These are phyloP conservation scores for Tonatia bakeri DNA, from an alignment of 2,113 vertebrate species.

Conservation along the genomic window DNA sequence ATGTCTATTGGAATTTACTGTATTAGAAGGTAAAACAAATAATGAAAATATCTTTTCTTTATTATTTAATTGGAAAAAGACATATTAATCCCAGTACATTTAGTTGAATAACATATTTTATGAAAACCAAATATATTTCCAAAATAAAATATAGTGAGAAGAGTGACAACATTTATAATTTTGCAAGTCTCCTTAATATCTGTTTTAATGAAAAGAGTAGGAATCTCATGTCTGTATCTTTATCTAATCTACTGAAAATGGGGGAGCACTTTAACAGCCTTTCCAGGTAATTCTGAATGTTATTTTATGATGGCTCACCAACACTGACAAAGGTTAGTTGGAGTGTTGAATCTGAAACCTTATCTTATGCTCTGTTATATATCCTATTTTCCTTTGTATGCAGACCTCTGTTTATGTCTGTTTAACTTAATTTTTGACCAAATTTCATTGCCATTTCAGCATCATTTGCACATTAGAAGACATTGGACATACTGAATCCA, in stretches of 20 bases:
- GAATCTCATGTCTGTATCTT: neutral
- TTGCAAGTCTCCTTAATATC: neutral
- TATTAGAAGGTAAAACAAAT: neutral
- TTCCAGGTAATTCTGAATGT: slow-evolving; percentile 2
- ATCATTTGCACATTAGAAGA: slow-evolving; percentile 59
- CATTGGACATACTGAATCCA: slow-evolving; percentile 45
- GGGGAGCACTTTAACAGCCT: neutral
- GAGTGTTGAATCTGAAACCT: neutral
- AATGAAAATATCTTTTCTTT: neutral
- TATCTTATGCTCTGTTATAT: neutral
- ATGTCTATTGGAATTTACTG: neutral
- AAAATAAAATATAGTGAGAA: neutral
- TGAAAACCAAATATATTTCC: neutral
- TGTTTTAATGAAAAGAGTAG: neutral
- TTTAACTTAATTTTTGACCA: slow-evolving; percentile 50
- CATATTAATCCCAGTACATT: neutral
- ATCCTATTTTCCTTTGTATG: neutral
- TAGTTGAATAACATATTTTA: neutral
- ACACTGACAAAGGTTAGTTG: neutral
- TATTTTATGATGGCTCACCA: neutral
- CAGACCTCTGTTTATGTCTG: neutral
- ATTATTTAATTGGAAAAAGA: neutral
- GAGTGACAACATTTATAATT: neutral
- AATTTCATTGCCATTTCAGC: slow-evolving; percentile 43
- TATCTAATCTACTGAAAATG: neutral